Conservation (phyloP, 2,888 invertebrate genomes). For the Tinea semifulvella region DNA sequence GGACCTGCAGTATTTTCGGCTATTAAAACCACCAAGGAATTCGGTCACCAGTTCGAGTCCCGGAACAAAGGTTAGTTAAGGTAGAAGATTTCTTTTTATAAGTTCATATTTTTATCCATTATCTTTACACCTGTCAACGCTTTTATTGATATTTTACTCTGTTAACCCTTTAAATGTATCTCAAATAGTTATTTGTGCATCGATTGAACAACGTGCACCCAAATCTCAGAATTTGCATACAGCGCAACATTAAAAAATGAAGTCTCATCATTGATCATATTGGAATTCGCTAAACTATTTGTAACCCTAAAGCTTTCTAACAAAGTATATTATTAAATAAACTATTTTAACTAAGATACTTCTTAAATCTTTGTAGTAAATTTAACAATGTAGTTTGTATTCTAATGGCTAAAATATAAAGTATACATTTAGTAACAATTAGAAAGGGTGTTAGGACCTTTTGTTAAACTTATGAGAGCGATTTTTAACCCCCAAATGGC, state of each 20-base stretch:
- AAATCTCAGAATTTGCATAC: conserved; percentile 47
- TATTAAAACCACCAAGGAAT: no score
- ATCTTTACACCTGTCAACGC: conserved; percentile 59
- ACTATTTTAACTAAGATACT: background rate
- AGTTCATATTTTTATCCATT: conserved; percentile 25
- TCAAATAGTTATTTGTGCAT: conserved; percentile 13
- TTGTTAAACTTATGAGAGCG: conserved; percentile 14
- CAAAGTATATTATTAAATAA: background rate
- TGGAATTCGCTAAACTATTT: conserved; percentile 19
- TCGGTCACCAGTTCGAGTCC: no score
- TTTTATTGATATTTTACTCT: conserved; percentile 42
- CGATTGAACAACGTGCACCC: conserved; percentile 21
- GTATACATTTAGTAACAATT: background rate
- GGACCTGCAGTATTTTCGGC: no score
- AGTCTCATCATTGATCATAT: conserved; percentile 14
- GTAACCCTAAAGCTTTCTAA: conserved; percentile 23
- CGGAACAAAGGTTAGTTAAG: no score
- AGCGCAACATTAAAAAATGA: conserved; percentile 22
- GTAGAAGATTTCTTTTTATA: no score
- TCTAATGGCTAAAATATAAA: background rate
- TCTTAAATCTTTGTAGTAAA: background rate
- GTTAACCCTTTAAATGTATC: conserved; percentile 34
- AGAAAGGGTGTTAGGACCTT: background rate
- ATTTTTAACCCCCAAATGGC: conserved; percentile 43
- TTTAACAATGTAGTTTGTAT: background rate